Base-by-base conservation (phyloP, 2,113 vertebrate species). In the Equus przewalskii region DNA sequence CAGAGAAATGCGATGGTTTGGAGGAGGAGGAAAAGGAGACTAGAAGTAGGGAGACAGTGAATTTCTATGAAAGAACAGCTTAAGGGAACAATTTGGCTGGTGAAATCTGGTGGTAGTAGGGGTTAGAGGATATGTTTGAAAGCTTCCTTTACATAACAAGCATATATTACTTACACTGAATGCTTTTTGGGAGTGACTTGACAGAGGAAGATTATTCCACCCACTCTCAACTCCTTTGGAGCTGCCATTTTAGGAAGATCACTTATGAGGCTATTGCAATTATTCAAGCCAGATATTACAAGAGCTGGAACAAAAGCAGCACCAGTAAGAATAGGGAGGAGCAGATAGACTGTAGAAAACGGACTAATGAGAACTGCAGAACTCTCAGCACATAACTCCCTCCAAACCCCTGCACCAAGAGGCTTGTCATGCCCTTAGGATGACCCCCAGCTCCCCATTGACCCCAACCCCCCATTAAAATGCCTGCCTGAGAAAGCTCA, bases 51-150 rank as follows among this genome's bases (percentile, higher is more conserved):
- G 51, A 96, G 51, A 81, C 24, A 54, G 30, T 19, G 49, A 58
- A 56, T 82, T 93, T 87, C 56, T 82, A 76, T 91, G 75, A 94
- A 81, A 95, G 24, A 82, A 46, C 6, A 8, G 24, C 90, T 90
- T 72, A 86, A 93, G 30, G 67, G 36, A 21, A 46, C 2, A 86
- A 72, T 87, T 41, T 82, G 26, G 62, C 69, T 94, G 76, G 87
- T 72, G 82, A 97, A 82, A 10, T 7, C 22, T 69, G 7, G n/a
- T 72, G 3, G 36, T 64, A 54, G 24, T 24, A 41, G 65, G 16
- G 12, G 6, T 33, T 87, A 30, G 78, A 94, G 49, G 28, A 51
- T 82, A 87, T 18, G 54, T 62, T 65, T 65, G 22, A 94, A 94
- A 67, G 67, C 51, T 93, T 13, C 44, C 49, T 91, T 93, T 95